phyloP scores from a whole-genome alignment of 64 coral and sea anemone genomes.

The Montipora cactus region DNA sequence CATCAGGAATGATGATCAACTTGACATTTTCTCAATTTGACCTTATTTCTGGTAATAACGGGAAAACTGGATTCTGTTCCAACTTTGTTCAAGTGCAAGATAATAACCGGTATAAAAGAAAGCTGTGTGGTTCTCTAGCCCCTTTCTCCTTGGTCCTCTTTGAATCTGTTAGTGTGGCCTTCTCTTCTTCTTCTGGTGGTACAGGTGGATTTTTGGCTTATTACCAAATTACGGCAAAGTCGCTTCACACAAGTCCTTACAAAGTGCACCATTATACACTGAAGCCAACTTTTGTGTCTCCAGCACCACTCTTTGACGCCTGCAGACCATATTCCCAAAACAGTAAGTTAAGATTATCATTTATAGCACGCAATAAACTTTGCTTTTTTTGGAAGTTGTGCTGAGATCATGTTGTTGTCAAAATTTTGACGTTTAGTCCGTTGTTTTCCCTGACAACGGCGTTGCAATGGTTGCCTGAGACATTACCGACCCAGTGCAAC shows the following conservation, averaged over 20 bases:
- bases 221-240: background rate
- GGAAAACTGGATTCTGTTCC: background rate
- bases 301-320: background rate
- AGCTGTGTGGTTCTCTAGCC: background rate
- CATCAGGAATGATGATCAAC: background rate
- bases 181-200: background rate
- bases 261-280: background rate
- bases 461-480: too few relatives aligned
- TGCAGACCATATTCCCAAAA: background rate
- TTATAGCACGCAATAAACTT: too few relatives aligned
- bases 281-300: background rate
- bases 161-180: background rate
- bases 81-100: background rate
- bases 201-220: slow-evolving; percentile 1
- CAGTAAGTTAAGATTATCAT: background rate
- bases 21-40: background rate
- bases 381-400: too few relatives aligned
- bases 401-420: too few relatives aligned
- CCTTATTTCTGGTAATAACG: background rate
- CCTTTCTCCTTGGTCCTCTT: background rate
- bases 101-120: background rate
- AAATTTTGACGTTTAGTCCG: too few relatives aligned
- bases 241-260: background rate
- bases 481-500: too few relatives aligned
- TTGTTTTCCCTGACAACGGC: too few relatives aligned